Conservation (phyloP, 1,140 invertebrate species). For the Halesus radiatus region DNA sequence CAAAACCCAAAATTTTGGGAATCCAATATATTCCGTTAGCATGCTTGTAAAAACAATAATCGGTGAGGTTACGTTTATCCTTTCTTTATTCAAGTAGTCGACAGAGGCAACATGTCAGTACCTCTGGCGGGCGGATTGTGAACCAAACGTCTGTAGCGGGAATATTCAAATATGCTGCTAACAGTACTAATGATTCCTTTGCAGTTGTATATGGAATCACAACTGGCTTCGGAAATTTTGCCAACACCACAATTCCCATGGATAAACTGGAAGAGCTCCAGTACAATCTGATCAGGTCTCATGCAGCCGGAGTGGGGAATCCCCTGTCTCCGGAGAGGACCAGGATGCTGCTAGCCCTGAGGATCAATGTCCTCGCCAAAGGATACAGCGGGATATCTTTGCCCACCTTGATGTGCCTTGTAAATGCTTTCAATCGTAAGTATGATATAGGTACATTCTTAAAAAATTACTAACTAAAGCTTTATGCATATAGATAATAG, state of each 20-base stretch:
- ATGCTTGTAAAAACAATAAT: too few species aligned
- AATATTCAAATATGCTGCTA: too few species aligned
- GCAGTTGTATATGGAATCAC: conserved; percentile 82
- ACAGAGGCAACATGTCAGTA: too few species aligned
- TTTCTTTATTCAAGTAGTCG: too few species aligned
- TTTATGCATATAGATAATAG: too few species aligned
- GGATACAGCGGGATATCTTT: conserved; percentile 81
- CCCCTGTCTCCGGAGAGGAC: conserved; percentile 76
- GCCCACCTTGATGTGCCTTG: conserved; percentile 73
- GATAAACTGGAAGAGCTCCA: conserved; percentile 78
- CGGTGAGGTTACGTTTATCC: too few species aligned
- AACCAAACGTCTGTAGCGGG: too few species aligned
- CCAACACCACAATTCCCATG: conserved; percentile 72
- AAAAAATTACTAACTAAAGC: too few species aligned
- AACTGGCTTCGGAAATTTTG: conserved; percentile 85
- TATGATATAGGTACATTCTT: neutral
- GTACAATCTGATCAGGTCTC: conserved; percentile 80
- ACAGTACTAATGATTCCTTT: conserved; percentile 50
- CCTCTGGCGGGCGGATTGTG: too few species aligned
- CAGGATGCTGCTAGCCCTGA: conserved; percentile 78
- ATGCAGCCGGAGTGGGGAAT: conserved; percentile 79
- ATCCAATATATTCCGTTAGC: too few species aligned
- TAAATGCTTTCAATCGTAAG: conserved; percentile 82
- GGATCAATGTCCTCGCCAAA: conserved; percentile 83
- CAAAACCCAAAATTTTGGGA: too few species aligned